Percentiles rank a stretch among this genome's conserved stretches.
Evolutionary conservation across 2,888 invertebrate species (phyloP).

Genomic region (Agrotis puta): DNA sequence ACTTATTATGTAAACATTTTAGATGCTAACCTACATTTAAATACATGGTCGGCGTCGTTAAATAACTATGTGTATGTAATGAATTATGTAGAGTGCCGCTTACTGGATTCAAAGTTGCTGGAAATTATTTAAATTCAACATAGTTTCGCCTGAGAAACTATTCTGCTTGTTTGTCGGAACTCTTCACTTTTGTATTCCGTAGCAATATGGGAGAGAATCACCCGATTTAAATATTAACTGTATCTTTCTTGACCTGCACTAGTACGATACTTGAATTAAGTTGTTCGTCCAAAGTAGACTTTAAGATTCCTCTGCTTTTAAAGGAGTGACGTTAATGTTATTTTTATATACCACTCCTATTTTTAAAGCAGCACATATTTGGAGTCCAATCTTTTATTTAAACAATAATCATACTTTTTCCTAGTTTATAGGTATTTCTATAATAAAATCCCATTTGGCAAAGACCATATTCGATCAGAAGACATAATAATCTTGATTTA

Average conservation of each 20-base stretch:
- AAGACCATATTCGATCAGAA: slow-evolving; percentile 6
- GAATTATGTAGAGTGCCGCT: slow-evolving; percentile 58
- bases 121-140: slow-evolving; percentile 65
- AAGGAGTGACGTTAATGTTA: slow-evolving; percentile 72
- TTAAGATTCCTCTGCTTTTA: slow-evolving; percentile 63
- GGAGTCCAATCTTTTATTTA: slow-evolving; percentile 18
- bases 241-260: slow-evolving; percentile 71
- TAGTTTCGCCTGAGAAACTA: slow-evolving; percentile 55
- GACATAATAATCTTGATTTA: slow-evolving; percentile 46
- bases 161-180: slow-evolving; percentile 65
- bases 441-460: slow-evolving; percentile 16
- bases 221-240: slow-evolving; percentile 83
- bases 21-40: slow-evolving; percentile 38
- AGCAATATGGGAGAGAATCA: slow-evolving; percentile 69
- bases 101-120: slow-evolving; percentile 47
- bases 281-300: slow-evolving; percentile 65
- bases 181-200: slow-evolving; percentile 75
- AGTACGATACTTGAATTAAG: slow-evolving; percentile 79
- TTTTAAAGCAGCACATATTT: slow-evolving; percentile 18
- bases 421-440: slow-evolving; percentile 12
- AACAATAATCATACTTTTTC: slow-evolving; percentile 20
- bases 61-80: slow-evolving; percentile 41
- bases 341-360: slow-evolving; percentile 14
- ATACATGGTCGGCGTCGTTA: slow-evolving; percentile 35
- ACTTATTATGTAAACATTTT: slow-evolving; percentile 26